Evolutionary conservation across 2,113 vertebrate genomes (phyloP).

Genomic region (Toxotes jaculatrix): DNA sequence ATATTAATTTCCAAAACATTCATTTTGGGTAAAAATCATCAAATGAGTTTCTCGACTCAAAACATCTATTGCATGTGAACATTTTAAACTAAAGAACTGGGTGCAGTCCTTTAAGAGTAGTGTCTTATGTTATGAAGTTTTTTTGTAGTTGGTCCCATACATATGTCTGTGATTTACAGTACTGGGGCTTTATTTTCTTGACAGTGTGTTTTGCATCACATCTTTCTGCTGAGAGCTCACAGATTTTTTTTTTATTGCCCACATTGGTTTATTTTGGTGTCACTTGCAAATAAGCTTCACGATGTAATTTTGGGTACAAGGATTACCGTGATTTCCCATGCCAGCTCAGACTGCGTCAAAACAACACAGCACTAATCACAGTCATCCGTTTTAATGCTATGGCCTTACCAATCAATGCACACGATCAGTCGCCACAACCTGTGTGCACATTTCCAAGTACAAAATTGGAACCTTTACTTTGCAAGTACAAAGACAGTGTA

Average conservation of each 20-base stretch:
- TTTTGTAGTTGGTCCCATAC: too few species aligned
- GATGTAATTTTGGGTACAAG: slow-evolving; percentile 16
- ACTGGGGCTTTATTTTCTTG: not conserved
- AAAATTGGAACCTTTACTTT: not conserved
- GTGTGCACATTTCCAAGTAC: not conserved
- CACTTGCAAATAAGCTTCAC: slow-evolving; percentile 25
- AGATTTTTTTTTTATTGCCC: not conserved
- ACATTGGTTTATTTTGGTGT: slow-evolving; percentile 27
- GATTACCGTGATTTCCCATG: slow-evolving; percentile 41
- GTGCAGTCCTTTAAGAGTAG: not conserved
- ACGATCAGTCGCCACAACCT: not conserved
- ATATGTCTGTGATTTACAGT: not conserved
- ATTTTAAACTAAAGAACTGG: not conserved
- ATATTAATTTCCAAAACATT: not conserved
- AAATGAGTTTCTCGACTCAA: not conserved
- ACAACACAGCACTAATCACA: slow-evolving; percentile 24
- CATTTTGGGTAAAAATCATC: not conserved
- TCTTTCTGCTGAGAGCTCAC: not conserved
- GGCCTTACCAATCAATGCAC: not conserved
- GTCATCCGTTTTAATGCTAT: slow-evolving; percentile 20
- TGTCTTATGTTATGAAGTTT: not conserved
- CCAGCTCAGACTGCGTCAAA: slow-evolving; percentile 37
- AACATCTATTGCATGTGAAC: not conserved
- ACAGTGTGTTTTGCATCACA: not conserved
- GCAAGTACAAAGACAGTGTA: not conserved